Conservation (phyloP, 64 coral and sea anemone genomes). For the Pachyseris speciosa region DNA sequence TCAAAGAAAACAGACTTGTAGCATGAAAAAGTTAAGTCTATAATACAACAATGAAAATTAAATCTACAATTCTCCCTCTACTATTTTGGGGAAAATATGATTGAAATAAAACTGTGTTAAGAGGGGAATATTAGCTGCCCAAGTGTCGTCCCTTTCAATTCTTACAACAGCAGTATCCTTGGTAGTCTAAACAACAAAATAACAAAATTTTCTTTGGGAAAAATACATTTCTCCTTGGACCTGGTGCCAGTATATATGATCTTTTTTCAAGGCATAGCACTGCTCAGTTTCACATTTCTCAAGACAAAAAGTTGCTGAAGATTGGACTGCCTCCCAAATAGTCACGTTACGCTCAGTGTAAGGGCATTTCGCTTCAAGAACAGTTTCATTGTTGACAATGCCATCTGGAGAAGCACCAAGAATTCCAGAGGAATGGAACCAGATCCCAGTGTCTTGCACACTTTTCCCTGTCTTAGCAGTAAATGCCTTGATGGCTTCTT, state of each 20-base stretch:
- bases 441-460: neutral
- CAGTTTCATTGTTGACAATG: neutral
- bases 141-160: neutral
- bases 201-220: neutral
- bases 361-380: neutral
- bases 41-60: neutral
- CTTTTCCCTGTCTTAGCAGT: neutral
- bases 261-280: neutral
- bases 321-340: neutral
- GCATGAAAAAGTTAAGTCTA: neutral
- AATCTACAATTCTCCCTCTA: neutral
- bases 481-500: neutral
- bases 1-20: neutral
- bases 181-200: neutral
- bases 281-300: neutral
- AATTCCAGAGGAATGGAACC: neutral
- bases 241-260: neutral
- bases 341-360: neutral
- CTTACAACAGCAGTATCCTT: neutral
- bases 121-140: neutral
- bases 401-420: neutral
- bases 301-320: neutral
- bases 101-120: neutral
- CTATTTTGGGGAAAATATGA: neutral
- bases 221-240: neutral